phyloP scores from a whole-genome alignment of 2,113 vertebrate genomes.

The Mustelus asterias region DNA sequence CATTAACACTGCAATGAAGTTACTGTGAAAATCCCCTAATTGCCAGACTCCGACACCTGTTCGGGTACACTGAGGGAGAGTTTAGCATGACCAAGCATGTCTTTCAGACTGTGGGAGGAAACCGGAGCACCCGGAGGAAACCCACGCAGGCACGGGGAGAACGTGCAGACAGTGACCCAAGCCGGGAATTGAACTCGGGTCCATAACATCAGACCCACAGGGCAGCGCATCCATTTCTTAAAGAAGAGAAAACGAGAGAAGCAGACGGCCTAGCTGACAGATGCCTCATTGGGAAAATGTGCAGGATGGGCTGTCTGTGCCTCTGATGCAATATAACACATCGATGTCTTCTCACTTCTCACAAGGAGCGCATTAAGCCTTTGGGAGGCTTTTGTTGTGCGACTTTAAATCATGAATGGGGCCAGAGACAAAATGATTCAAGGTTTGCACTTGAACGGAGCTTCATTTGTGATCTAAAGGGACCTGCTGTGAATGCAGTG shows the following conservation, averaged over 20 bases:
- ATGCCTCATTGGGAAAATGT: conserved; percentile 26
- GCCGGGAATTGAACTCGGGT: no score
- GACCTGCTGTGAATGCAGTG: conserved; percentile 16
- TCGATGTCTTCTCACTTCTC: conserved; percentile 28
- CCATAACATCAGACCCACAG: not conserved
- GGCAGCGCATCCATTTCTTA: no score
- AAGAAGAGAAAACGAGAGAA: not conserved
- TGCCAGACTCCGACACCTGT: no score
- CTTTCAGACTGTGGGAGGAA: no score
- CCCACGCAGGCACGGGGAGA: no score
- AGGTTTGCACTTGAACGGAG: not conserved
- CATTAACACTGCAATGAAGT: no score
- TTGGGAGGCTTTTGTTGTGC: conserved; percentile 26
- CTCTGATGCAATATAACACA: conserved; percentile 8
- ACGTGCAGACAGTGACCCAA: no score
- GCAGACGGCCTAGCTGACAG: not conserved
- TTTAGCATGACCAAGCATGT: no score
- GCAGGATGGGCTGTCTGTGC: conserved; percentile 6
- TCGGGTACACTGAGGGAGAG: no score
- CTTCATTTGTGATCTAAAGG: conserved; percentile 20
- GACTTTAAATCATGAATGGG: conserved; percentile 19
- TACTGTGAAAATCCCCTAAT: no score
- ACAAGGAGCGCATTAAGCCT: not conserved
- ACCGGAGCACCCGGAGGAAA: no score
- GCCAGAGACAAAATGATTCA: conserved; percentile 14